These are phyloP conservation scores for Bufo gargarizans DNA, from an alignment of 2,113 vertebrate species.

Conservation along the genomic window DNA sequence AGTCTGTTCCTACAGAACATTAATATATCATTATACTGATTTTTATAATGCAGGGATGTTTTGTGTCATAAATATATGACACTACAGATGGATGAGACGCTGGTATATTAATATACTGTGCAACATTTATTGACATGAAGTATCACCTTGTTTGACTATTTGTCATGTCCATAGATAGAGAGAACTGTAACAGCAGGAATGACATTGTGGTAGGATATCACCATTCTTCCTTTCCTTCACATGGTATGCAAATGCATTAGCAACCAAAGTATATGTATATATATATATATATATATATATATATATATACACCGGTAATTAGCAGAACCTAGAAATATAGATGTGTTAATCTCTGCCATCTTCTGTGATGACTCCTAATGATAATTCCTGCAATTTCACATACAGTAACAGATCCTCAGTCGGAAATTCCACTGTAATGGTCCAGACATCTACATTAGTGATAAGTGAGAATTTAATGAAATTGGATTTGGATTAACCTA, in stretches of 20 bases:
- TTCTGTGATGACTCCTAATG: too few relatives aligned
- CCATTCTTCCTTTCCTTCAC: not conserved
- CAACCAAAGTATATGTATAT: too few relatives aligned
- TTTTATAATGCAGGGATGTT: conserved; percentile 32
- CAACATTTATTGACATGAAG: conserved; percentile 20
- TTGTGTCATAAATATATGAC: conserved; percentile 20
- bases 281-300: too few relatives aligned
- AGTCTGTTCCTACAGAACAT: not conserved
- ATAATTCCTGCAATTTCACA: too few relatives aligned
- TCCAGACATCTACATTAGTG: too few relatives aligned
- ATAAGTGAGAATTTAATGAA: too few relatives aligned
- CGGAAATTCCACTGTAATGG: too few relatives aligned
- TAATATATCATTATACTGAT: conserved; percentile 10
- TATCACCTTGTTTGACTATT: not conserved
- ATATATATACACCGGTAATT: too few relatives aligned
- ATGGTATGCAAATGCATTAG: not conserved
- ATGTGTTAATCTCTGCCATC: too few relatives aligned
- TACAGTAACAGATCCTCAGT: too few relatives aligned
- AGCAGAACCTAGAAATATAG: too few relatives aligned
- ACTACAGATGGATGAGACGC: not conserved
- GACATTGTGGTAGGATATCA: not conserved
- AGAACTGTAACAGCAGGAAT: not conserved
- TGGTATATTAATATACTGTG: conserved; percentile 9
- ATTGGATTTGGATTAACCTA: too few relatives aligned
- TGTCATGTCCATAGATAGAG: not conserved